Percentiles rank a stretch among this genome's conserved stretches.
phyloP scores from a whole-genome alignment of 2,797 vertebrate genomes.

The Sus cebifrons region DNA sequence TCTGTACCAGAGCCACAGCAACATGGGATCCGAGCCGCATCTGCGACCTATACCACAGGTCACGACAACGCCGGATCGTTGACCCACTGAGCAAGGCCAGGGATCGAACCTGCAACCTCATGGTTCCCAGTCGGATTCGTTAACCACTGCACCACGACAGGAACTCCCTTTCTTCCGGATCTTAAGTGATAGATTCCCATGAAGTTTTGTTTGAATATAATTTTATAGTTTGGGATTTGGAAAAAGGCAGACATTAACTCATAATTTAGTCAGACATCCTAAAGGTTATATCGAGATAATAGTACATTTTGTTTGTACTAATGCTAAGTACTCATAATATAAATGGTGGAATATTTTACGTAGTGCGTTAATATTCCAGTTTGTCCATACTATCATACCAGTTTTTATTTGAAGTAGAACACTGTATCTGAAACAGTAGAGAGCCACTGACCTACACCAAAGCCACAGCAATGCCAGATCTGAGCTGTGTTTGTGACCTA shows the following conservation, averaged over 20 bases:
- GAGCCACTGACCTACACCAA: no score
- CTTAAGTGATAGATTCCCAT: not conserved
- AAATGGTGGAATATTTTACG: conserved; percentile 8
- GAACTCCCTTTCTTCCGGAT: no score
- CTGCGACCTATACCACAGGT: no score
- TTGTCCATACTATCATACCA: not conserved
- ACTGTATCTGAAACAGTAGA: not conserved
- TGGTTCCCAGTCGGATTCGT: no score
- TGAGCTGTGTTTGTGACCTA: no score
- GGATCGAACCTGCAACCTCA: no score
- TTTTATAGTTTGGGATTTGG: conserved; percentile 26
- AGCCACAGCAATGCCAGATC: no score
- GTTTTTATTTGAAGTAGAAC: conserved; percentile 15
- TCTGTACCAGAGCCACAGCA: no score
- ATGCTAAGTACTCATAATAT: conserved; percentile 41
- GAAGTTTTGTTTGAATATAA: conserved; percentile 48
- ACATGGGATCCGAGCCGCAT: no score
- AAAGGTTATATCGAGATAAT: not conserved
- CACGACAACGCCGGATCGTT: no score
- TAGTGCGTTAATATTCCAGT: not conserved
- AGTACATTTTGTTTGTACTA: conserved; percentile 8
- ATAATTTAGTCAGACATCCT: not conserved
- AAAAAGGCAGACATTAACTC: not conserved
- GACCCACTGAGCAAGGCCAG: no score
- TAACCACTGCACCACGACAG: no score